Base-by-base conservation (phyloP, 2,888 invertebrate species). In the Cepaea hortensis region DNA sequence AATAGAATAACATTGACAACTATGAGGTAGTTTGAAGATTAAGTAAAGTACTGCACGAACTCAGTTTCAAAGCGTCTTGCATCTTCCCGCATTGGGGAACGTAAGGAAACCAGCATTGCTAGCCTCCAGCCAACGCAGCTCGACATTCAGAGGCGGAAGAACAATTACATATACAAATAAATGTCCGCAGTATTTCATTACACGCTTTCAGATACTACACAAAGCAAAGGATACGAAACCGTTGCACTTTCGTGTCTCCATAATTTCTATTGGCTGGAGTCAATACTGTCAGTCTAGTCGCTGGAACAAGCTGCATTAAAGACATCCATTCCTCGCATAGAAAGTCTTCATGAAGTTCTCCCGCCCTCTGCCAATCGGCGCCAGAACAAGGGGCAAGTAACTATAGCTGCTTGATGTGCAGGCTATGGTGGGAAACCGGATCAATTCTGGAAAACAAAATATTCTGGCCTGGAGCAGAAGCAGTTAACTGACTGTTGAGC, bases 331-430 rank as follows among this genome's bases (percentile, higher is more conserved):
- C 73, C 70, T 18, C 55, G 61, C 50, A 50, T 13, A 70, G 70
- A 68, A 73, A 55, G 73, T 83, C 75, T 83, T 35, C 75, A n/a
- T 70, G 82, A 61, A 23, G 1, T 50, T 61, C 18, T 68, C 62
- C 85, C 77, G 70, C 79, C 85, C 48, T n/a, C 85, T 79, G 79
- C 79, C 85, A 77, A 77, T 85, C 85, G 77, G 84, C 84, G 84
- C 84, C 84, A 84, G 76, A 84, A 84, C 84, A 84, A 76, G 84
- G 83, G 84, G 76, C 76, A 76, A 68, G 84, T 76, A 84, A 84
- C 76, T n/a, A 62, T 76, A 84, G 84, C 84, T 48, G 75, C 84
- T 84, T 84, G 84, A 84, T 76, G 84, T 76, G 76, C 46, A 62
- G 84, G 23, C 15, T 46, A 84, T 84, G 46, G 11, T 4, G 46